Evolutionary conservation across 1,140 invertebrate genomes (phyloP).

Genomic region (Papilio glaucus): DNA sequence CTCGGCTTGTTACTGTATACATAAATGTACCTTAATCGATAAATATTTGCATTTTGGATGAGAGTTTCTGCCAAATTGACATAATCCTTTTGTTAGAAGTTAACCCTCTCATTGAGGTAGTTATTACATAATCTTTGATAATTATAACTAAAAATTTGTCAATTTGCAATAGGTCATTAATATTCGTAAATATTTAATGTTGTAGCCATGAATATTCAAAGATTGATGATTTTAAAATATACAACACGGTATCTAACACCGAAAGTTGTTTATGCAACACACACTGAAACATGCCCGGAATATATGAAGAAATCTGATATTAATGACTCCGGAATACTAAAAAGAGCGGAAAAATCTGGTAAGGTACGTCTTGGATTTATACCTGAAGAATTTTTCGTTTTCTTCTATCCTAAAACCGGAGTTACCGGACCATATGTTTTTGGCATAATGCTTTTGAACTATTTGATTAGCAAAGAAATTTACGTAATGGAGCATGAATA

Average conservation of each 20-base stretch:
- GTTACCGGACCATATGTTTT: constrained; percentile 94
- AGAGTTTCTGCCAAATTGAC: too few species aligned
- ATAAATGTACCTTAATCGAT: too few species aligned
- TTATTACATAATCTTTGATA: too few species aligned
- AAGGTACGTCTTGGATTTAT: constrained; percentile 61
- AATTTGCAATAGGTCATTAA: not conserved
- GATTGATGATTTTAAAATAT: constrained; percentile 10
- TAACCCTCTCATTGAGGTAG: too few species aligned
- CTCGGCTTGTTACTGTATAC: too few species aligned
- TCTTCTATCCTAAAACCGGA: constrained; percentile 97
- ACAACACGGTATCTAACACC: not conserved
- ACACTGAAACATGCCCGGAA: constrained; percentile 26
- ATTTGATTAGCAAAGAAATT: constrained; percentile 95
- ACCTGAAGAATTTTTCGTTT: constrained; percentile 86
- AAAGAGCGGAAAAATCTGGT: constrained; percentile 49
- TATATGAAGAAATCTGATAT: not conserved
- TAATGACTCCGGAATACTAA: constrained; percentile 22
- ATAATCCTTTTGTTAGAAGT: too few species aligned
- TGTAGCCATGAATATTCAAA: constrained; percentile 22
- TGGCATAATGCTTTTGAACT: constrained; percentile 89
- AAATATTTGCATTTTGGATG: too few species aligned
- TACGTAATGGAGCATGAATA: constrained; percentile 96
- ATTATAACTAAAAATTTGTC: too few species aligned
- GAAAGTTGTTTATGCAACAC: not conserved
- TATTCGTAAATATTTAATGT: not conserved